A percentile compares a stretch with the other conserved stretches of the same genome.
Conservation (phyloP, 2,888 invertebrate species). For the Melanotus villosus region DNA sequence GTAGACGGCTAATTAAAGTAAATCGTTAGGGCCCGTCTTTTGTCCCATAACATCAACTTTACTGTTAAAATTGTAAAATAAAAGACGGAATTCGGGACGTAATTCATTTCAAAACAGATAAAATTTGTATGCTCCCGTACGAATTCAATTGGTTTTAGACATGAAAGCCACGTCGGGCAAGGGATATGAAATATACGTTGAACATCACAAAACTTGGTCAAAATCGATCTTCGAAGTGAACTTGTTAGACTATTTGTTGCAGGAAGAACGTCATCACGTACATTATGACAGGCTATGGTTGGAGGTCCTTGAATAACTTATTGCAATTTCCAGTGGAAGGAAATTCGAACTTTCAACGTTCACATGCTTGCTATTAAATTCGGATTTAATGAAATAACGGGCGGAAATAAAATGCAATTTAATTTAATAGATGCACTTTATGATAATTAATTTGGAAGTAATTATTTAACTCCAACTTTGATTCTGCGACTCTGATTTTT, state of each 20-base stretch:
- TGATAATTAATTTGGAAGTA: too few species aligned
- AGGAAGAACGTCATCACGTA: slow-evolving; percentile 1
- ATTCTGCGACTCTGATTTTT: too few species aligned
- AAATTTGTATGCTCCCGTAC: slow-evolving; percentile 1
- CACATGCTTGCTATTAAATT: too few species aligned
- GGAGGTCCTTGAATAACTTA: not conserved
- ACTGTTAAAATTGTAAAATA: not conserved
- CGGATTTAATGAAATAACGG: not conserved
- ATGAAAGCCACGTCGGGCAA: not conserved
- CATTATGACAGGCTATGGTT: not conserved
- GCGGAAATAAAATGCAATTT: not conserved
- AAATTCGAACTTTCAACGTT: not conserved
- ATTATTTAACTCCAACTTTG: too few species aligned
- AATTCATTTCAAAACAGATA: not conserved
- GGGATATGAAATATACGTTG: slow-evolving; percentile 14
- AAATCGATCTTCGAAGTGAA: slow-evolving; percentile 7
- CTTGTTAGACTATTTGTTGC: not conserved
- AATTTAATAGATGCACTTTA: not conserved
- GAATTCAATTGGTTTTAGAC: slow-evolving; percentile 11
- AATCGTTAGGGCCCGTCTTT: slow-evolving; percentile 15
- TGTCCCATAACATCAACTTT: slow-evolving; percentile 5
- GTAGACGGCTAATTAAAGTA: slow-evolving; percentile 26
- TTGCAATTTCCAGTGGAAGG: not conserved
- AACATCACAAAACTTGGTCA: slow-evolving; percentile 19
- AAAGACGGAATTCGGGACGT: not conserved